phyloP scores from a whole-genome alignment of 2,113 vertebrate genomes.

The Sinocyclocheilus anshuiensis region DNA sequence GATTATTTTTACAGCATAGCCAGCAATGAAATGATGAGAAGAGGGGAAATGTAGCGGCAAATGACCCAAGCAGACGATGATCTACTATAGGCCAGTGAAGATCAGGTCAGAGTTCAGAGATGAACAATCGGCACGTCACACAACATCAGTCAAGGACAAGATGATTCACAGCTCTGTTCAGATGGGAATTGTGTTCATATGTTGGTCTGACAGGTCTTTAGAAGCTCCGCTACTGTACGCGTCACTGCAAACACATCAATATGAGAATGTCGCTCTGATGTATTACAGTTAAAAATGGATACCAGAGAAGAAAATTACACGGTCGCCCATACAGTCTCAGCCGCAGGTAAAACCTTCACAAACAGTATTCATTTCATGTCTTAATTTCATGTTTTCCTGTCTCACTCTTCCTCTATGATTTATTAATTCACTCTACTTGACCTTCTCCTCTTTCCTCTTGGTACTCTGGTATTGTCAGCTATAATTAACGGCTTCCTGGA shows the following conservation, averaged over 20 bases:
- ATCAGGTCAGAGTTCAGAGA: slow-evolving; percentile 17
- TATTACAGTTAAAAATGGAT: neutral
- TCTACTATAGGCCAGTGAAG: neutral
- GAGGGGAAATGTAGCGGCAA: too few relatives aligned
- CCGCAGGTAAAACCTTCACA: neutral
- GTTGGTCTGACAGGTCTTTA: slow-evolving; percentile 6
- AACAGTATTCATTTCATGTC: neutral
- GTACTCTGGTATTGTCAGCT: slow-evolving; percentile 13
- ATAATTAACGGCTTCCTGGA: slow-evolving; percentile 31
- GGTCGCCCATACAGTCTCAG: neutral
- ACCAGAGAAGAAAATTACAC: neutral
- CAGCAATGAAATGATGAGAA: neutral
- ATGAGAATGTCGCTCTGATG: neutral
- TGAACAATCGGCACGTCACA: neutral
- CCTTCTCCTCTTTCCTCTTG: neutral
- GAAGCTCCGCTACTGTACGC: neutral
- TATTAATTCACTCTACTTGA: slow-evolving; percentile 27
- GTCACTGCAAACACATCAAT: neutral
- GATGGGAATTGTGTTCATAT: slow-evolving; percentile 3
- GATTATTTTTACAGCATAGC: neutral
- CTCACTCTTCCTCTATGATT: slow-evolving; percentile 11
- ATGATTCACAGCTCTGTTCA: neutral
- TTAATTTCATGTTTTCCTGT: slow-evolving; percentile 23
- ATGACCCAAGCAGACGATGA: neutral
- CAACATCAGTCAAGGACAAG: neutral